These are phyloP conservation scores for Neosilurus mollespiculum DNA, from an alignment of 2,797 vertebrate genomes.

Conservation along the genomic window DNA sequence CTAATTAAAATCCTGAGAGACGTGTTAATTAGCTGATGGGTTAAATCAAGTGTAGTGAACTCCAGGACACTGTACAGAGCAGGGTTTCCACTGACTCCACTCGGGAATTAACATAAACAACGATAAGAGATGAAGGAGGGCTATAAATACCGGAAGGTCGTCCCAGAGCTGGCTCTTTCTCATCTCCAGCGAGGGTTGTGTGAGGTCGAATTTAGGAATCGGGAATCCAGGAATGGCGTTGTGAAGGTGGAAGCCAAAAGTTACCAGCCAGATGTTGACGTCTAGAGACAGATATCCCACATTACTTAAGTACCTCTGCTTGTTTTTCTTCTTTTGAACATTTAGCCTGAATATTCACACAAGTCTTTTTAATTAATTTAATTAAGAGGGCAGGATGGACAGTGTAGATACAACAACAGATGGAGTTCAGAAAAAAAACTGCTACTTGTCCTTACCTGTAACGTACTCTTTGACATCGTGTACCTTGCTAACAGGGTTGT, in stretches of 20 bases:
- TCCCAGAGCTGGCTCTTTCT: constrained; percentile 98
- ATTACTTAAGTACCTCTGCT: background rate
- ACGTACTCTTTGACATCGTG: constrained; percentile 97
- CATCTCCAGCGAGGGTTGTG: constrained; percentile 92
- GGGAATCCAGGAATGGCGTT: constrained; percentile 98
- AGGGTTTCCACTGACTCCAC: background rate
- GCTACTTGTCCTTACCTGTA: constrained; percentile 81
- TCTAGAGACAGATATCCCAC: constrained; percentile 70
- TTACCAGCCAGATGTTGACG: constrained; percentile 98
- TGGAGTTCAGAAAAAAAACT: background rate
- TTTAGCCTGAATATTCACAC: background rate
- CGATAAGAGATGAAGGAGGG: background rate
- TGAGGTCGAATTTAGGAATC: constrained; percentile 93
- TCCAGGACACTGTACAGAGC: too few species aligned
- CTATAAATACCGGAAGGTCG: constrained; percentile 85
- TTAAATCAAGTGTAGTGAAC: constrained; percentile 10
- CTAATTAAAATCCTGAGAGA: constrained; percentile 5
- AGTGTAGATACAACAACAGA: background rate
- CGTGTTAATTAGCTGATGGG: constrained; percentile 10
- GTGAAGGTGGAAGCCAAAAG: constrained; percentile 97
- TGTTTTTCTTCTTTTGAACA: background rate
- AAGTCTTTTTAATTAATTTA: background rate
- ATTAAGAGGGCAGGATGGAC: background rate
- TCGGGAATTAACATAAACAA: background rate
- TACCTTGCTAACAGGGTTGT: constrained; percentile 96